Conservation (phyloP, 2,797 vertebrate genomes). For the Poecilia wingei region DNA sequence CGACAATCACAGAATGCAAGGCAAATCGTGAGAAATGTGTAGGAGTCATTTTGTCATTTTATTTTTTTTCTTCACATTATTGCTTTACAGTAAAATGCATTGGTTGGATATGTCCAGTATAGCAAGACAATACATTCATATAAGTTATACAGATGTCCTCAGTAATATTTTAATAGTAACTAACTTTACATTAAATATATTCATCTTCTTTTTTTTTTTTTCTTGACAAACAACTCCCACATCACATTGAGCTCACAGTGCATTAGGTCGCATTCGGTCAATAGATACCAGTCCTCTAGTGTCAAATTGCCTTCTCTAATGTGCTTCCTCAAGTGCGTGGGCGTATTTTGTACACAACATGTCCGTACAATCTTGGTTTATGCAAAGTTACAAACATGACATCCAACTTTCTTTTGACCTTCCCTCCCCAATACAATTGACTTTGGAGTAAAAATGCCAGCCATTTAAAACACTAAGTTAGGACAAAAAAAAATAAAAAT, state of each 20-base stretch:
- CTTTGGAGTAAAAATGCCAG: constrained; percentile 48
- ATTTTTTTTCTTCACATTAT: constrained; percentile 82
- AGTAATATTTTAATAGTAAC: constrained; percentile 81
- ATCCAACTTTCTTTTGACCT: constrained; percentile 39
- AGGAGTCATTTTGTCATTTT: constrained; percentile 77
- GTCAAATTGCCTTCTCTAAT: constrained; percentile 46
- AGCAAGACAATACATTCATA: constrained; percentile 89
- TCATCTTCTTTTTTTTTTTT: constrained; percentile 76
- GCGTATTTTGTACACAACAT: constrained; percentile 62
- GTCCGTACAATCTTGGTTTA: constrained; percentile 63
- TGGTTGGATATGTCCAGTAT: constrained; percentile 85
- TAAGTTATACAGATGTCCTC: constrained; percentile 84
- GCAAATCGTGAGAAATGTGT: constrained; percentile 63
- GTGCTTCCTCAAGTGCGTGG: constrained; percentile 56
- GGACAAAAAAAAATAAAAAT: constrained; percentile 7
- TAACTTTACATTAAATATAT: constrained; percentile 85
- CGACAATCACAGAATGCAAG: neutral
- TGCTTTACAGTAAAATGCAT: constrained; percentile 89
- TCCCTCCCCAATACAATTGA: constrained; percentile 2
- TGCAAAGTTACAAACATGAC: constrained; percentile 59
- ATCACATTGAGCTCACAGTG: constrained; percentile 98
- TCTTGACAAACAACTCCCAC: constrained; percentile 90
- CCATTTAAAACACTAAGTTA: constrained; percentile 37
- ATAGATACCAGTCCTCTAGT: constrained; percentile 55
- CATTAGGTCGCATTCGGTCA: constrained; percentile 93